These are phyloP conservation scores for Brachycybe producta DNA, from an alignment of 2,888 invertebrate genomes.

Conservation along the genomic window DNA sequence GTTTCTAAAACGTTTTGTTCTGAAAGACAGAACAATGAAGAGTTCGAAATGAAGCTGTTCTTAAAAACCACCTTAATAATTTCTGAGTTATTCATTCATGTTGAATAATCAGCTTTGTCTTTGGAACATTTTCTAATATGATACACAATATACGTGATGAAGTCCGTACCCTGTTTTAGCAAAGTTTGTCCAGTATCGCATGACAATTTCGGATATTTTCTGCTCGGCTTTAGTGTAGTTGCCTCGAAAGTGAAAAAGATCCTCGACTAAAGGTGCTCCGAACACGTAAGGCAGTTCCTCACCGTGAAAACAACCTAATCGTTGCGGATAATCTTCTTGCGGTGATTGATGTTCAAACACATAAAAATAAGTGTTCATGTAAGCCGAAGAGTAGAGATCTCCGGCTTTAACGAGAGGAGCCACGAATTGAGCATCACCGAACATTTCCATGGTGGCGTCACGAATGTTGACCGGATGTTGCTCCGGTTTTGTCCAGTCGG, in stretches of 20 bases:
- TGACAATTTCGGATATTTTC: conserved; percentile 71
- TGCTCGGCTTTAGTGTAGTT: conserved; percentile 83
- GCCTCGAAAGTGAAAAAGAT: conserved; percentile 65
- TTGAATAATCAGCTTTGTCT: too few species aligned
- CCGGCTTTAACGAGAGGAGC: conserved; percentile 82
- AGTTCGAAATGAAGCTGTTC: too few species aligned
- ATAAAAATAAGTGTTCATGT: conserved; percentile 67
- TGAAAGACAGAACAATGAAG: too few species aligned
- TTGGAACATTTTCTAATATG: too few species aligned
- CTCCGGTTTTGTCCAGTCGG: conserved; percentile 89
- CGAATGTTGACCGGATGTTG: conserved; percentile 76
- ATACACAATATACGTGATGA: too few species aligned
- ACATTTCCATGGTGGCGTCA: conserved; percentile 76
- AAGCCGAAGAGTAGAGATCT: conserved; percentile 60
- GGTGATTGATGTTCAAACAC: conserved; percentile 86
- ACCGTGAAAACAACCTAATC: conserved; percentile 83
- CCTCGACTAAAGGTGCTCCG: conserved; percentile 76
- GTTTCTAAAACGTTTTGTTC: too few species aligned
- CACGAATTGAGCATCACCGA: conserved; percentile 87
- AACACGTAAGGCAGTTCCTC: conserved; percentile 84
- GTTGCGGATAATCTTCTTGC: conserved; percentile 75
- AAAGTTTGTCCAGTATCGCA: conserved; percentile 71
- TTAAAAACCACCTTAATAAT: too few species aligned
- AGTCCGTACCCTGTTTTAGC: conserved; percentile 82
- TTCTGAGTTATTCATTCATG: too few species aligned